These are phyloP conservation scores for Diadegma fenestrale DNA, from an alignment of 2,888 invertebrate genomes.

Conservation along the genomic window DNA sequence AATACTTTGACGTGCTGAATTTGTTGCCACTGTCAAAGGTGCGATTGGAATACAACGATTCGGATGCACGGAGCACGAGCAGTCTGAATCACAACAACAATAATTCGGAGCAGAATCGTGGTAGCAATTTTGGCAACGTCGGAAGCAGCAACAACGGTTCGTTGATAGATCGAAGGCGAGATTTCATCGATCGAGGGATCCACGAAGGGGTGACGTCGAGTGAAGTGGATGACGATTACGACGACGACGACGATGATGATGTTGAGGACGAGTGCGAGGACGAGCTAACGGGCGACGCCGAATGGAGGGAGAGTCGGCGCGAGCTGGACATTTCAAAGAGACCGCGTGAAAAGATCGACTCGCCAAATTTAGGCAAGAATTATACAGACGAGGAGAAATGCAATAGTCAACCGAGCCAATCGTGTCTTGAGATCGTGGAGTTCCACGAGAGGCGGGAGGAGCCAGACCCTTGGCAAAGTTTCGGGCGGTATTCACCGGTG, in stretches of 20 bases:
- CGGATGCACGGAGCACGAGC: constrained; percentile 68
- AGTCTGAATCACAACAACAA: constrained; percentile 11
- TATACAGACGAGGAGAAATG: constrained; percentile 78
- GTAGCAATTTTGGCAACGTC: constrained; percentile 22
- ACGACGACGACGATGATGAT: constrained; percentile 55
- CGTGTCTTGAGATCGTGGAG: constrained; percentile 61
- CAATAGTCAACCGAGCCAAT: constrained; percentile 62
- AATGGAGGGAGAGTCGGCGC: constrained; percentile 35
- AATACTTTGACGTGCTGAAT: constrained; percentile 83
- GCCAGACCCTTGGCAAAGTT: constrained; percentile 50
- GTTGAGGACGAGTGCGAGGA: constrained; percentile 40
- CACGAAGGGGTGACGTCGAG: constrained; percentile 48
- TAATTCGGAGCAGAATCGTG: constrained; percentile 19
- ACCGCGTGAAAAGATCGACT: constrained; percentile 27
- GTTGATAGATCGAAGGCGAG: constrained; percentile 28
- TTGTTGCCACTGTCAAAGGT: constrained; percentile 83
- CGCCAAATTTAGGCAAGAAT: constrained; percentile 54
- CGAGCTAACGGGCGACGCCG: constrained; percentile 56
- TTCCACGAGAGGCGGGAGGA: constrained; percentile 53
- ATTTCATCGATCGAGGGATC: constrained; percentile 36
- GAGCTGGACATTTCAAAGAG: constrained; percentile 9
- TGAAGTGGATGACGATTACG: constrained; percentile 59
- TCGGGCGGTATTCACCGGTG: constrained; percentile 24
- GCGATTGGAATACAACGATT: constrained; percentile 80
- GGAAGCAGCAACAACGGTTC: constrained; percentile 48